Base-by-base conservation (phyloP, 2,888 invertebrate species). In the Yponomeuta sedellus region DNA sequence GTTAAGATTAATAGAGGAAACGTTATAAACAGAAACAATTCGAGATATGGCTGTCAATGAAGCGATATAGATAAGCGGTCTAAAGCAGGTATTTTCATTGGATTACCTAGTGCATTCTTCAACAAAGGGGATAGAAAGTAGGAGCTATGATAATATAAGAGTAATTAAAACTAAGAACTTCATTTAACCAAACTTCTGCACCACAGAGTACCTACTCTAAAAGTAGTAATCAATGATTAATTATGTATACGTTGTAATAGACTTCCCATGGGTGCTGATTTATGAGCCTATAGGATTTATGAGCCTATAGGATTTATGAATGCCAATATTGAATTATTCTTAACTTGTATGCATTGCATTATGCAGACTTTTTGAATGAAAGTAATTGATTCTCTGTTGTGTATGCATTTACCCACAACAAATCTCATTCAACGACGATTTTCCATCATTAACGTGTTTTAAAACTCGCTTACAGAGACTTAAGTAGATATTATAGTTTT, bases 191-290 rank as follows among this genome's bases (percentile, higher is more conserved):
- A 3, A 57, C 20, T 57, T 57, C 57, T 10, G 16, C 8, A 44
- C 12, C 44, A 44, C 4, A 44, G 8, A 44, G 25, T 25, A 25
- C 25, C 5, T n/a, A n/a, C n/a, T n/a, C n/a, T 25, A 25, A 25
- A 4, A 25, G 25, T 25, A 25, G 25, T 25, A 25, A 1, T 5
- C 2, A 44, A 44, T 44, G 2, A 44, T 44, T 44, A 44, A 4
- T 44, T 44, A 44, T 19, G 57, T 57, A 61, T 61, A 61, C 44
- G 64, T 16, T 44, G 12, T 12, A 44, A 10, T 10, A 40, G n/a
- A 52, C 22, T 52, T 40, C 1, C 20, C 20, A 52, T 64, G 70
- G 71, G 70, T 74, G 75, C 72, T 75, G 74, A 81, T 80, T 79
- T 79, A 80, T 79, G 75, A 73, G 4, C 22, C 5, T 25, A 25